These are phyloP conservation scores for Borostomias antarcticus DNA, from an alignment of 2,797 vertebrate genomes.

Conservation along the genomic window DNA sequence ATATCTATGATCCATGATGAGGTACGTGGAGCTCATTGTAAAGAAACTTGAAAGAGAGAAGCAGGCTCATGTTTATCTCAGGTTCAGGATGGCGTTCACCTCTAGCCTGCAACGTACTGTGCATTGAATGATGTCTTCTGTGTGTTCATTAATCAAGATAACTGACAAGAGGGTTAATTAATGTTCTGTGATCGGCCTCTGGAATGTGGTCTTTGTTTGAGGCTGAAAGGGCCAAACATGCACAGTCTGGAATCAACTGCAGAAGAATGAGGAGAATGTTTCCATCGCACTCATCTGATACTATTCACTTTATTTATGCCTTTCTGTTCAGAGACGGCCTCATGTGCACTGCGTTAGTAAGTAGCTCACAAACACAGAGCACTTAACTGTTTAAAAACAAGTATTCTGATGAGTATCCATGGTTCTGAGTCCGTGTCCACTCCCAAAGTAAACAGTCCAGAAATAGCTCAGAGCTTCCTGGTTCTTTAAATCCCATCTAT, in stretches of 20 bases:
- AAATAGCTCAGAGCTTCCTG: too few relatives aligned
- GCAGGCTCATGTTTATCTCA: constrained; percentile 25
- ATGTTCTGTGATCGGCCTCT: constrained; percentile 19
- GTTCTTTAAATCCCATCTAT: too few relatives aligned
- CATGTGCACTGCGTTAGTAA: too few relatives aligned
- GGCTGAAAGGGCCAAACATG: background rate
- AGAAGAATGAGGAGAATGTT: background rate
- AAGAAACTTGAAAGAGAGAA: too few relatives aligned
- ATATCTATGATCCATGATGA: background rate
- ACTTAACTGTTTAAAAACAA: too few relatives aligned
- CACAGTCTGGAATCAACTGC: background rate
- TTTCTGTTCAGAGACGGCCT: too few relatives aligned
- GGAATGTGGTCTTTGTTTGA: constrained; percentile 54
- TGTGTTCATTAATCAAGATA: constrained; percentile 67
- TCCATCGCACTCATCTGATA: too few relatives aligned
- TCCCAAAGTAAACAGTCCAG: too few relatives aligned
- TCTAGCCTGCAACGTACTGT: constrained; percentile 60
- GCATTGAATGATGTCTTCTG: constrained; percentile 60
- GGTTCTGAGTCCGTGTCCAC: too few relatives aligned
- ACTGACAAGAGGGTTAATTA: constrained; percentile 60
- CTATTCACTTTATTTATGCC: too few relatives aligned
- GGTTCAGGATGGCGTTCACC: constrained; percentile 72
- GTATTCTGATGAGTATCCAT: too few relatives aligned
- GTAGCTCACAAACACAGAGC: too few relatives aligned
- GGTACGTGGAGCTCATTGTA: constrained; percentile 15